Base-by-base conservation (phyloP, 2,113 vertebrate species). In the Pachycephala philippinensis region DNA sequence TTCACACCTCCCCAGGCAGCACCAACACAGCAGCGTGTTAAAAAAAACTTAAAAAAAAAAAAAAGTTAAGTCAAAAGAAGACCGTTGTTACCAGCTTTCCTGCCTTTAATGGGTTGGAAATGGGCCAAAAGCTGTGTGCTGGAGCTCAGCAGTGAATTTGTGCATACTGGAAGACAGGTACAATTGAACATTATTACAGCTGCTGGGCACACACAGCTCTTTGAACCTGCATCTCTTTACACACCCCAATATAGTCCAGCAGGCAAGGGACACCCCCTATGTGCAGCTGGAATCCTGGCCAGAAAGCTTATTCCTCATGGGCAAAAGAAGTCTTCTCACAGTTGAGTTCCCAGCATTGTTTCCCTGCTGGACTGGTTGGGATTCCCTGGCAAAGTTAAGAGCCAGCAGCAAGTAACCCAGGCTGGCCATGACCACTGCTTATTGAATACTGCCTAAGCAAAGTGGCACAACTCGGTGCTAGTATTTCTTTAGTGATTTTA, bases 221-320 rank as follows among this genome's bases (percentile, higher is more conserved):
- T 90, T 11, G 59, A 80, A 44, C 15, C 42, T 20, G 3, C 8
- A 10, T 27, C 37, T 28, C 59, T 28, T n/a, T 8, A 21, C 11
- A 7, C 3, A 18, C 18, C 35, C 27, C 15, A 8, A 10, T 21
- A 44, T 0, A 21, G 10, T 18, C 42, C 1, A 1, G 21, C 42
- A n/a, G 53, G 61, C 39, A n/a, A 56, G 19, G 42, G 64, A 54
- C 37, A 22, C 26, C 18, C 10, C 30, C 33, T 27, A 14, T 0
- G 1, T 14, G 24, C 47, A 84, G 26, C 45, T 42, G 39, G 64
- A 74, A 82, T 56, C 57, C 33, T 4, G 4, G 30, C 24, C 10
- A 3, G 12, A 50, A 68, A 21, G 44, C 14, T 54, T 2, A 3
- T 30, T 63, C n/a, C 47, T 89, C 33, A 9, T 0, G 1, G 23